Conservation (phyloP, 2,888 invertebrate species). For the Phalangium opilio region DNA sequence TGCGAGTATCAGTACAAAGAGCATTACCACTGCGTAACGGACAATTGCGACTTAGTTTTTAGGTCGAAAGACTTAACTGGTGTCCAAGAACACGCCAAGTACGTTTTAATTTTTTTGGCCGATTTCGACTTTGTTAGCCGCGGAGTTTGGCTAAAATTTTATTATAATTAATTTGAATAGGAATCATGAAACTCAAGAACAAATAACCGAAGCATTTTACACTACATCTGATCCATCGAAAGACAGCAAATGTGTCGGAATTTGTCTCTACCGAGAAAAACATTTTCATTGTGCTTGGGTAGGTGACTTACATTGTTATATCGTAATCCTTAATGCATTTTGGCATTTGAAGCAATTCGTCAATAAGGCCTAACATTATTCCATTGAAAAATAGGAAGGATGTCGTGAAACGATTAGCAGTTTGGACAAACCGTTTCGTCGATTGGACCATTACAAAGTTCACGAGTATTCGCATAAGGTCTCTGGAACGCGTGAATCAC, state of each 20-base stretch:
- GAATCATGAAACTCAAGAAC: conserved; percentile 74
- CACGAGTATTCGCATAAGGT: conserved; percentile 47
- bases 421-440: conserved; percentile 58
- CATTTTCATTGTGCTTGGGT: conserved; percentile 85
- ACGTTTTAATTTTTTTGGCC: too few relatives aligned
- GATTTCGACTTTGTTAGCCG: not conserved
- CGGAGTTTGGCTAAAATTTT: too few relatives aligned
- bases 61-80: conserved; percentile 16
- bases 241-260: conserved; percentile 41
- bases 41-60: conserved; percentile 55
- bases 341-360: too few relatives aligned
- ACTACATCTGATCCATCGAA: conserved; percentile 45
- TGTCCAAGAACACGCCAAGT: conserved; percentile 65
- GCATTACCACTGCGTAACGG: conserved; percentile 72
- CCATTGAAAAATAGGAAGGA: conserved; percentile 42
- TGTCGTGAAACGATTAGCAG: conserved; percentile 61
- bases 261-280: conserved; percentile 56
- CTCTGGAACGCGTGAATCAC: conserved; percentile 11
- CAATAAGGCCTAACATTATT: not conserved
- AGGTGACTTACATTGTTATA: conserved; percentile 26
- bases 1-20: conserved; percentile 54
- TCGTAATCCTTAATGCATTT: conserved; percentile 12
- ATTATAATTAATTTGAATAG: conserved; percentile 18
- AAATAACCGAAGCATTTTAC: conserved; percentile 61
- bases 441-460: conserved; percentile 71